Percentiles rank a stretch among this genome's conserved stretches.
Conservation (phyloP, 2,888 invertebrate species). For the Adineta ricciae region DNA sequence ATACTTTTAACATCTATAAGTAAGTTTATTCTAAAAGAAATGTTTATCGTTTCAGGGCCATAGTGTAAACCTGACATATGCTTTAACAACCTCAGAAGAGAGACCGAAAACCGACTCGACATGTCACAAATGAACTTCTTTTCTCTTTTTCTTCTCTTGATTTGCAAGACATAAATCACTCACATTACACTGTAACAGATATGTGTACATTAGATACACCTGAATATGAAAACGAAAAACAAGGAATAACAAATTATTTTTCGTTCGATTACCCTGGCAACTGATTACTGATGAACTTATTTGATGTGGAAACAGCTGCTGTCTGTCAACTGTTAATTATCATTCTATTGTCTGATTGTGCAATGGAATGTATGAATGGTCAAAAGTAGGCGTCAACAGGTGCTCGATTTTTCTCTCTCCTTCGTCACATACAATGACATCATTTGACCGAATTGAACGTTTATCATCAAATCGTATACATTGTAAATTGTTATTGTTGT, state of each 20-base stretch:
- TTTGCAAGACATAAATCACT: background rate
- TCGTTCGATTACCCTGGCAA: background rate
- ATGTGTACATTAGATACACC: background rate
- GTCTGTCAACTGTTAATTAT: conserved; percentile 3
- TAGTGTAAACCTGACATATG: background rate
- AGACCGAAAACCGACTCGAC: background rate
- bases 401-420: background rate
- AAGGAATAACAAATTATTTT: background rate
- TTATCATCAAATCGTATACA: background rate
- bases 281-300: background rate
- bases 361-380: background rate
- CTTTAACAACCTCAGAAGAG: background rate
- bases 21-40: conserved; percentile 3
- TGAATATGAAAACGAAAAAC: background rate
- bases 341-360: background rate
- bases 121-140: background rate
- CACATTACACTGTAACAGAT: background rate
- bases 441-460: background rate
- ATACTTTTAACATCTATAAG: background rate
- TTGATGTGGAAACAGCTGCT: background rate
- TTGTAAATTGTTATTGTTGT: background rate
- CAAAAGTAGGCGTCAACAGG: conserved; percentile 7
- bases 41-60: background rate
- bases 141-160: too few relatives aligned
- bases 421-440: background rate